Conservation (phyloP, 1,140 invertebrate species). For the Euura lappo region DNA sequence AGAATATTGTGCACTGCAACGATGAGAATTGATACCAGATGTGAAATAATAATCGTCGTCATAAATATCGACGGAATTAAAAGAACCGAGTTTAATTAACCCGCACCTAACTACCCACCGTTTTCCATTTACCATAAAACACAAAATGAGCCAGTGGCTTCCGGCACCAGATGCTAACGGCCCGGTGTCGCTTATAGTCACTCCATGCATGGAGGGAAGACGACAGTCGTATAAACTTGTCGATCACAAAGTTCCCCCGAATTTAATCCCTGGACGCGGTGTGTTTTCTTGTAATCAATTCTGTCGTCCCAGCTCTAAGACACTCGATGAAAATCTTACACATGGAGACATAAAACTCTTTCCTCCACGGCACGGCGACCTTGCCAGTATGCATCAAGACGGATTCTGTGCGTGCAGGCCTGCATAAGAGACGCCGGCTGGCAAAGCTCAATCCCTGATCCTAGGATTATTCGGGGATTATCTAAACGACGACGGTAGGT, state of each 20-base stretch:
- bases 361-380: no score
- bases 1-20: not conserved
- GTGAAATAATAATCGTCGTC: not conserved
- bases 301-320: no score
- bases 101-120: not conserved
- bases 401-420: not conserved
- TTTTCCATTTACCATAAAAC: slow-evolving; percentile 26
- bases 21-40: not conserved
- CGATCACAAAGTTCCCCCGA: not conserved
- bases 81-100: slow-evolving; percentile 28
- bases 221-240: slow-evolving; percentile 4
- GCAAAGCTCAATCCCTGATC: slow-evolving; percentile 36
- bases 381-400: no score
- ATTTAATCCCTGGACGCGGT: no score
- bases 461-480: slow-evolving; percentile 54
- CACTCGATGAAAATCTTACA: no score
- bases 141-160: slow-evolving; percentile 27
- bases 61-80: slow-evolving; percentile 17
- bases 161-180: slow-evolving; percentile 34
- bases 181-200: slow-evolving; percentile 11
- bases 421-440: slow-evolving; percentile 32
- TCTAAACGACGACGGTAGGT: slow-evolving; percentile 45
- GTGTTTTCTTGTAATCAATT: no score
- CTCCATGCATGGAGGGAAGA: not conserved
- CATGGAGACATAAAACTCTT: no score